Base-by-base conservation (phyloP, 2,797 vertebrate species). In the Vireo griseus region DNA sequence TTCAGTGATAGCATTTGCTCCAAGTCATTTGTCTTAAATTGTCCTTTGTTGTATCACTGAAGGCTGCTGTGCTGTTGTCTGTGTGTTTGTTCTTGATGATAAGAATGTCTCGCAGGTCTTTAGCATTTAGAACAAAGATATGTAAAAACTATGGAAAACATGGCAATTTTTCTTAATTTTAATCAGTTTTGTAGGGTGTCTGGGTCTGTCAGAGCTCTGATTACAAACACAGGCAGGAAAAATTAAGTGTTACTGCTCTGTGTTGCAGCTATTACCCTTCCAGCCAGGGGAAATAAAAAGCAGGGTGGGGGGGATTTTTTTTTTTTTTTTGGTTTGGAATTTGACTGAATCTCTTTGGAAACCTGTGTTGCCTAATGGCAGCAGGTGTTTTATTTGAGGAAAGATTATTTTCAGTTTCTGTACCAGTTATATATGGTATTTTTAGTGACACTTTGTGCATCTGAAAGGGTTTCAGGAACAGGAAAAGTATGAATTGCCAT, bases 1-100 rank as follows among this genome's bases (percentile, higher is more conserved):
- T 91, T 84, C 84, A 92, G 75, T 86, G 94, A 86, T 82, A 93
- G 78, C 92, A 86, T 94, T 95, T 89, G 75, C 91, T 94, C 85
- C 6, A 72, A 88, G 85, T 87, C 71, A 71, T 95, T 88, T 81
- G 88, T 87, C 73, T 93, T 67, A 71, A 81, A 86, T 88, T 90
- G 94, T 74, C 94, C 89, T 91, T 95, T 93, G 94, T 96, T 96
- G 62, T 93, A 57, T 68, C 87, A 59, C 62, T 68, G 87, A 86
- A 68, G 81, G 28, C 85, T 85, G 91, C 91, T 89, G 57, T 75
- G 92, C 92, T 87, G 86, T 94, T 94, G 87, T 86, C 94, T 94
- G 67, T 71, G 9, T 83, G 25, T 68, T 86, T 86, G 86, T 72
- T 96, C 81, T 58, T 50, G 84, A 58, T 33, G 90, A 91, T 86